Evolutionary conservation across 2,888 invertebrate genomes (phyloP).

Genomic region (Athalia cordata): DNA sequence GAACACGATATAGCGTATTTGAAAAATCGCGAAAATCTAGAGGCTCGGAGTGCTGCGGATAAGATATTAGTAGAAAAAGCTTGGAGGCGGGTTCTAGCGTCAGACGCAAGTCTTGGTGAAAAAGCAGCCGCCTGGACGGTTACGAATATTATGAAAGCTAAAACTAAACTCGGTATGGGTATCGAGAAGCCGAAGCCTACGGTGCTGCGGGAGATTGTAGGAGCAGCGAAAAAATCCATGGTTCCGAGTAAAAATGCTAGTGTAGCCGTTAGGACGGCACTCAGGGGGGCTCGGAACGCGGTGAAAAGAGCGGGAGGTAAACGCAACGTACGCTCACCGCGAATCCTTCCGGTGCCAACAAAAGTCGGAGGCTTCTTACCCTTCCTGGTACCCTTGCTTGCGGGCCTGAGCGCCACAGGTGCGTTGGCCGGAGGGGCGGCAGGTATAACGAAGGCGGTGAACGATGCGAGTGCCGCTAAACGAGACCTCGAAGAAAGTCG

Average conservation of each 20-base stretch:
- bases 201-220: slow-evolving; percentile 39
- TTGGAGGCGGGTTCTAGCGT: slow-evolving; percentile 58
- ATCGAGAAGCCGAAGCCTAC: slow-evolving; percentile 41
- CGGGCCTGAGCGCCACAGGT: slow-evolving; percentile 59
- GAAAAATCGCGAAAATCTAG: slow-evolving; percentile 48
- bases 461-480: slow-evolving; percentile 62
- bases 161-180: slow-evolving; percentile 61
- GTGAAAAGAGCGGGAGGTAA: slow-evolving; percentile 49
- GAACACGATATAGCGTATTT: slow-evolving; percentile 56
- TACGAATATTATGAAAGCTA: slow-evolving; percentile 62
- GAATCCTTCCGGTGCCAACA: slow-evolving; percentile 48
- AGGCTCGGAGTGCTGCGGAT: slow-evolving; percentile 65
- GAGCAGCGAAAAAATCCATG: slow-evolving; percentile 38
- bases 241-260: background rate
- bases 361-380: slow-evolving; percentile 57
- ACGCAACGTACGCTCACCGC: slow-evolving; percentile 45
- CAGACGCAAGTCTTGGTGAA: slow-evolving; percentile 62
- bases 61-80: slow-evolving; percentile 62
- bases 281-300: slow-evolving; percentile 47
- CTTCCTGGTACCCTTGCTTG: slow-evolving; percentile 56
- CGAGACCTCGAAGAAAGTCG: slow-evolving; percentile 60
- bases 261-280: slow-evolving; percentile 45
- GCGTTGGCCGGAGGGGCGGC: slow-evolving; percentile 66
- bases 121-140: slow-evolving; percentile 60
- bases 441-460: slow-evolving; percentile 65